Evolutionary conservation across 2,888 invertebrate genomes (phyloP).

Genomic region (Erpobdella octoculata): DNA sequence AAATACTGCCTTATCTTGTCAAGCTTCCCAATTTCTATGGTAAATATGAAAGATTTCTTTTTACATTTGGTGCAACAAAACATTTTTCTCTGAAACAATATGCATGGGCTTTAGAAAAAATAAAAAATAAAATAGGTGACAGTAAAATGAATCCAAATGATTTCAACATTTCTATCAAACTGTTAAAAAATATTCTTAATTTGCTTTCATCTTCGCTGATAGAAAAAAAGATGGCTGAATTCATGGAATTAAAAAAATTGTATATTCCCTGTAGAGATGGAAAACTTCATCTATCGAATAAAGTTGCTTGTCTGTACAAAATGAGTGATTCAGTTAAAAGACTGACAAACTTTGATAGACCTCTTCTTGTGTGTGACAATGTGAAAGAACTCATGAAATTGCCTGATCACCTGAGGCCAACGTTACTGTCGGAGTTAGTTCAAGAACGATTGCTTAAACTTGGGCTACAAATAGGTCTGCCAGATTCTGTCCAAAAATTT

Average conservation of each 20-base stretch:
- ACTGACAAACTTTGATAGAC: neutral
- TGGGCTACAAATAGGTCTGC: neutral
- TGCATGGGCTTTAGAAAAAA: neutral
- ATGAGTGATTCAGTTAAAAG: neutral
- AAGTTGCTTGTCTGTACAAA: neutral
- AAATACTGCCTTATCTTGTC: conserved; percentile 4
- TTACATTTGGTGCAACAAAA: neutral
- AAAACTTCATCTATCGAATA: neutral
- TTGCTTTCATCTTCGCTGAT: too few relatives aligned
- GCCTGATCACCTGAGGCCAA: neutral
- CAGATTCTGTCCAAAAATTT: too few relatives aligned
- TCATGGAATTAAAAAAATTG: neutral
- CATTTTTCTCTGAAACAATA: neutral
- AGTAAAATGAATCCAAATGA: neutral
- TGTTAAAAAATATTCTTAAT: neutral
- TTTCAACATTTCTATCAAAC: neutral
- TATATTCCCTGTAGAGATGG: neutral
- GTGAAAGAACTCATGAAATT: neutral
- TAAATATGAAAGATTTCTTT: neutral
- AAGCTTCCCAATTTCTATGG: neutral
- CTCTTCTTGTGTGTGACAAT: neutral
- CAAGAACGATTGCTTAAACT: neutral
- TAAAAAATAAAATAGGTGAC: neutral
- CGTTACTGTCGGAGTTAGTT: neutral
- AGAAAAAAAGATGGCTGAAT: neutral